Conservation (phyloP, 1,140 invertebrate genomes). For the Dendrolimus kikuchii region DNA sequence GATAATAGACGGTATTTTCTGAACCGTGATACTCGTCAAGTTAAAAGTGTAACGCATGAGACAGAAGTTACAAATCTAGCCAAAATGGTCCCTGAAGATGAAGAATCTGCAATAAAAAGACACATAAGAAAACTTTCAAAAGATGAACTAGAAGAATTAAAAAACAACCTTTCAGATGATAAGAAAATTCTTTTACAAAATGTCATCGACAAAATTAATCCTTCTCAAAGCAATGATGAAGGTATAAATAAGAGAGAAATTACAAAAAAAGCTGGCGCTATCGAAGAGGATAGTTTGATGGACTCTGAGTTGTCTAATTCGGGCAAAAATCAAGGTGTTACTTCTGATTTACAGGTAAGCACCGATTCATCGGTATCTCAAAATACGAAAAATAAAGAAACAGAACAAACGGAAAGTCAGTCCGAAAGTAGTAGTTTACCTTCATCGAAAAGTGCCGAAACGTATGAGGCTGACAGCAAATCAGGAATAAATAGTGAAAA, state of each 20-base stretch:
- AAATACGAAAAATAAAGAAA: too few species aligned
- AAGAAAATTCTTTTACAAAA: constrained; percentile 50
- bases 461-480: constrained; percentile 7
- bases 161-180: constrained; percentile 49
- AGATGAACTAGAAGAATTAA: constrained; percentile 48
- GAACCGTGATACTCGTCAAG: constrained; percentile 35
- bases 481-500: constrained; percentile 11
- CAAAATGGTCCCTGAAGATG: constrained; percentile 28
- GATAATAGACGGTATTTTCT: constrained; percentile 10
- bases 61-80: constrained; percentile 8
- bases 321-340: constrained; percentile 40
- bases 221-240: constrained; percentile 9
- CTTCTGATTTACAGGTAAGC: constrained; percentile 21
- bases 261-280: constrained; percentile 54
- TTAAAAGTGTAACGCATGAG: constrained; percentile 17
- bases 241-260: constrained; percentile 54
- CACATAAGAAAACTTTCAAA: constrained; percentile 52
- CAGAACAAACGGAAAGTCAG: not conserved
- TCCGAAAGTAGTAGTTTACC: constrained; percentile 19
- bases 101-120: constrained; percentile 46
- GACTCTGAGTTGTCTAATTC: constrained; percentile 36
- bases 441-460: constrained; percentile 21
- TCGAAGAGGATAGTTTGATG: constrained; percentile 42
- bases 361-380: constrained; percentile 16
- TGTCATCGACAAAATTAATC: constrained; percentile 37